Evolutionary conservation across 2,113 vertebrate genomes (phyloP).

Genomic region (Empidonax traillii): DNA sequence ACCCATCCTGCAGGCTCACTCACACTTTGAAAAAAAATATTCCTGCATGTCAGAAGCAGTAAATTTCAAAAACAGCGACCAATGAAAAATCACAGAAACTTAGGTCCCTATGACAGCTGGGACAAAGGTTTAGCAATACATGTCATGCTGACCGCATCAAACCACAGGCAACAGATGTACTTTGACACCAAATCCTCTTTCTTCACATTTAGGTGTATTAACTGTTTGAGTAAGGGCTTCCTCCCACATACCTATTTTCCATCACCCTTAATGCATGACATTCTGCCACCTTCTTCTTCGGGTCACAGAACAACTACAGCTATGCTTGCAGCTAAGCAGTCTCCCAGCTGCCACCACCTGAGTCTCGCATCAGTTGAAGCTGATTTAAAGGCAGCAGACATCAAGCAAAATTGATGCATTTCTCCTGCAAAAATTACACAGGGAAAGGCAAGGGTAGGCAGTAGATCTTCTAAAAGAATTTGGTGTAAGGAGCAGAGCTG

Average conservation of each 20-base stretch:
- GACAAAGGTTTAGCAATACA: not conserved
- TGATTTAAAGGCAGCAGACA: not conserved
- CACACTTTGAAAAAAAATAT: not conserved
- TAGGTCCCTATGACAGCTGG: not conserved
- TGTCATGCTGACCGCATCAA: not conserved
- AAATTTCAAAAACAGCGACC: not conserved
- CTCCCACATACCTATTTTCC: not conserved
- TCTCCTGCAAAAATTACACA: not conserved
- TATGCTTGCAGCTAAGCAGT: not conserved
- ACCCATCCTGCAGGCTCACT: not conserved
- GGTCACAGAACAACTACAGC: not conserved
- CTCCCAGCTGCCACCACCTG: not conserved
- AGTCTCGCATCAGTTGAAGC: not conserved
- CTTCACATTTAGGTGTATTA: conserved; percentile 20
- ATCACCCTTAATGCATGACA: not conserved
- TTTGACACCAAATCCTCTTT: conserved; percentile 25
- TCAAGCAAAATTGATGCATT: not conserved
- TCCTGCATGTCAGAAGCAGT: not conserved
- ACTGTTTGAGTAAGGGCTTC: not conserved
- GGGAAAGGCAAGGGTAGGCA: not conserved
- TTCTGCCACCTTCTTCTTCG: not conserved
- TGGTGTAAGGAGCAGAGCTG: not conserved
- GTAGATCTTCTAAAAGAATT: not conserved
- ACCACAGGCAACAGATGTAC: not conserved
- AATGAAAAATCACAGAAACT: not conserved